phyloP scores from a whole-genome alignment of 1,140 invertebrate species.

The Cylas formicarius region DNA sequence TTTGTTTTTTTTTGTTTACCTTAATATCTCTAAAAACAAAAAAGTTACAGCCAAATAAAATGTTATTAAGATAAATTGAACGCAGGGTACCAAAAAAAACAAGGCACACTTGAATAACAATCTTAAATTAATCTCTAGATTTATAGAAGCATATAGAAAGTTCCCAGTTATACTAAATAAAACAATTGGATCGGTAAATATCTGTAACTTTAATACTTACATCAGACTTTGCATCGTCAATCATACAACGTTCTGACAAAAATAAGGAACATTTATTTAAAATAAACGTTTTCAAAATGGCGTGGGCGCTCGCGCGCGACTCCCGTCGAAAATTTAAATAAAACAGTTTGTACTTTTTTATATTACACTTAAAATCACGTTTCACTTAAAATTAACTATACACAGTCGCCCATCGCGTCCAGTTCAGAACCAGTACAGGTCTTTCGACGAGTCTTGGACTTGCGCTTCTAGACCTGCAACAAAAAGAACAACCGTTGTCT shows the following conservation, averaged over 20 bases:
- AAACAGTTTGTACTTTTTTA: slow-evolving; percentile 36
- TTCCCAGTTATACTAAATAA: not conserved
- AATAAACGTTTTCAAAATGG: slow-evolving; percentile 32
- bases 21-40: too few relatives aligned
- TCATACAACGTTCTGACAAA: slow-evolving; percentile 29
- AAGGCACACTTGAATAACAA: too few relatives aligned
- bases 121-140: too few relatives aligned
- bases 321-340: slow-evolving; percentile 25
- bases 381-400: slow-evolving; percentile 27
- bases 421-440: slow-evolving; percentile 50
- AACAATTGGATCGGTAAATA: slow-evolving; percentile 9
- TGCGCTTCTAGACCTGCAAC: slow-evolving; percentile 49
- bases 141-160: not conserved
- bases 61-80: too few relatives aligned
- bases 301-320: slow-evolving; percentile 4
- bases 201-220: slow-evolving; percentile 33
- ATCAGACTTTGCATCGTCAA: slow-evolving; percentile 26
- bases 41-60: too few relatives aligned
- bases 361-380: slow-evolving; percentile 39
- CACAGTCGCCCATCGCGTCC: slow-evolving; percentile 13
- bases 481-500: slow-evolving; percentile 24
- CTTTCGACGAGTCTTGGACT: slow-evolving; percentile 52
- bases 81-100: too few relatives aligned
- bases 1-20: too few relatives aligned
- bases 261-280: slow-evolving; percentile 37